Conservation (phyloP, 2,797 vertebrate species). For the Hoplostethus atlanticus region DNA sequence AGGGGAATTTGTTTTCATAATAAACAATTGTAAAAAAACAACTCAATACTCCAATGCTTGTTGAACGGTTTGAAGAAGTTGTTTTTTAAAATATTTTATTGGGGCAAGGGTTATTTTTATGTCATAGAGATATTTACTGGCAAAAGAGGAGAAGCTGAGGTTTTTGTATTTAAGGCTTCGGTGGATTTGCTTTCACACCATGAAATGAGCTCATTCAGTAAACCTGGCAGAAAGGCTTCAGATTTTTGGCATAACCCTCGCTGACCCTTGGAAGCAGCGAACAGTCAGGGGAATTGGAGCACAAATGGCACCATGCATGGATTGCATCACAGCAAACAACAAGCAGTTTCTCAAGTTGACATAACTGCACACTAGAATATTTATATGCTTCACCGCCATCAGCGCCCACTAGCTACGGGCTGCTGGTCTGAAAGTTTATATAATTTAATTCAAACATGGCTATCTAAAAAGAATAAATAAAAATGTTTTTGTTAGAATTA, state of each 20-base stretch:
- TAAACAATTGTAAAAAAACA: not conserved
- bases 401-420: not conserved
- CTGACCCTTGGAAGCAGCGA: constrained; percentile 59
- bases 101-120: not conserved
- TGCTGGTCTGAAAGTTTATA: not conserved
- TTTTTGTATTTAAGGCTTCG: constrained; percentile 34
- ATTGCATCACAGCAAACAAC: constrained; percentile 25
- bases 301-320: constrained; percentile 11
- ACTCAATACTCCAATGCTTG: not conserved
- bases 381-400: too few species aligned
- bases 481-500: not conserved
- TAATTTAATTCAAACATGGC: not conserved
- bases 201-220: constrained; percentile 75
- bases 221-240: constrained; percentile 79
- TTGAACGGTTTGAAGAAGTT: not conserved
- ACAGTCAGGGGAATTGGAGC: constrained; percentile 2
- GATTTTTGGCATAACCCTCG: constrained; percentile 79
- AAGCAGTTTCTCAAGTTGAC: not conserved
- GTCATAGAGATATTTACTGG: constrained; percentile 2
- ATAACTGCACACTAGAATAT: not conserved
- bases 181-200: constrained; percentile 60
- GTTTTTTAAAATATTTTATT: not conserved
- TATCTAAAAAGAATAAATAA: not conserved
- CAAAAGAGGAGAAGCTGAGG: constrained; percentile 17
- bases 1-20: not conserved